These are phyloP conservation scores for Sphaerophoria rueppellii DNA, from an alignment of 2,888 invertebrate genomes.

Conservation along the genomic window DNA sequence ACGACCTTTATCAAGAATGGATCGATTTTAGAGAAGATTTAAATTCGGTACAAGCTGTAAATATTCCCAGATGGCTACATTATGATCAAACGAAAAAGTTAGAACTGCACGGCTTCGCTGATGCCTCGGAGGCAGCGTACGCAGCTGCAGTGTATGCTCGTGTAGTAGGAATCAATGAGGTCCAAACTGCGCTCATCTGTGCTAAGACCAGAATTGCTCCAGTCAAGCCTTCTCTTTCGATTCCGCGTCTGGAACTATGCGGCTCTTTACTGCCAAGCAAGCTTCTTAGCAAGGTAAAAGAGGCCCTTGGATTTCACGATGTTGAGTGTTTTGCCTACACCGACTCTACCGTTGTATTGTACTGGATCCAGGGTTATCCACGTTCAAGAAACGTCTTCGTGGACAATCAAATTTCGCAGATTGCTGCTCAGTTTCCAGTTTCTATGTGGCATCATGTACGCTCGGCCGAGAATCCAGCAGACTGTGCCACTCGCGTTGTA, in stretches of 20 bases:
- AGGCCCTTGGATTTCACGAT: constrained; percentile 14
- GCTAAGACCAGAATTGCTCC: constrained; percentile 35
- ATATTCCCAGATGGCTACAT: constrained; percentile 16
- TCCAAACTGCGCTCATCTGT: constrained; percentile 40
- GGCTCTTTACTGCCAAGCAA: constrained; percentile 37
- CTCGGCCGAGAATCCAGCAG: constrained; percentile 28
- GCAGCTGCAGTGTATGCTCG: constrained; percentile 37
- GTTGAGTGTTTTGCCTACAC: constrained; percentile 23
- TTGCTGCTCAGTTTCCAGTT: constrained; percentile 5
- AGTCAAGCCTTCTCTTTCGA: constrained; percentile 33
- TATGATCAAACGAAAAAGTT: neutral
- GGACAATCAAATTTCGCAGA: constrained; percentile 25
- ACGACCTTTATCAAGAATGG: constrained; percentile 15
- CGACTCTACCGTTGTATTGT: constrained; percentile 28
- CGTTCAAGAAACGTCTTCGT: constrained; percentile 28
- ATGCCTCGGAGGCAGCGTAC: constrained; percentile 39
- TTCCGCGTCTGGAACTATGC: constrained; percentile 51
- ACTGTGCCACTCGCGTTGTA: constrained; percentile 24
- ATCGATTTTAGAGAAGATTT: constrained; percentile 23
- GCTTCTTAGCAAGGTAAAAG: constrained; percentile 40
- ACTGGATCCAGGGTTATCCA: constrained; percentile 32
- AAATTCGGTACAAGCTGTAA: neutral
- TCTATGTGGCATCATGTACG: constrained; percentile 32
- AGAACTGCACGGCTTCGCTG: constrained; percentile 44
- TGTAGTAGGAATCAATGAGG: constrained; percentile 5